Base-by-base conservation (phyloP, 2,113 vertebrate species). In the Cyphomyrus discorhynchus region DNA sequence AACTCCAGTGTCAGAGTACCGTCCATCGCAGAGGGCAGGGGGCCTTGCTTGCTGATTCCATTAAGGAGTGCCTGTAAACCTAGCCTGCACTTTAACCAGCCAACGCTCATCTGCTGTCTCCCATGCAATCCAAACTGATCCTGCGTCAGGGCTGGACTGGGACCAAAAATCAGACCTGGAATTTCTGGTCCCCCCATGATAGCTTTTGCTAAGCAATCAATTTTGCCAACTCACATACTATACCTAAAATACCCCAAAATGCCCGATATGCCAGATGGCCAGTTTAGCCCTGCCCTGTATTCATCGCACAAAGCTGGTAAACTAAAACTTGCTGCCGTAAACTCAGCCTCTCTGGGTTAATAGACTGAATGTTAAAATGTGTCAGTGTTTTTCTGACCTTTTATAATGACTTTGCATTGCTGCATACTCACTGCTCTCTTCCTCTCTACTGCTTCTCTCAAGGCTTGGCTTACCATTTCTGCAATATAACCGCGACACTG, bases 401-500 rank as follows among this genome's bases (percentile, higher is more conserved):
- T 47, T 39, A 19, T 35, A 24, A 21, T 90, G 52, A 66, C 35
- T 87, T 89, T 62, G 35, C 62, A 70, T 90, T 47, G 19, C 74
- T 52, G 91, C n/a, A 49, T 85, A 82, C 90, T 94, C 91, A 95
- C 50, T 89, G 90, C 77, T 93, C 83, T 92, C 86, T 53, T 87
- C 92, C 87, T 88, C 92, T 92, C 84, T 87, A 13, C 91, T 86
- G 82, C 90, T 89, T 27, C 56, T 88, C 56, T 62, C 21, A 92
- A 95, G 96, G 95, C 95, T 96, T 82, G 96, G 96, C 17, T 90
- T 95, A n/a, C 94, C 95, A 3, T 95, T 94, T 90, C 93, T 94
- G n/a, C 95, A 96, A 19, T 95, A 90, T 91, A 93, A 94, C 17
- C 84, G 89, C 66, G 92, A 94, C 90, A 91, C 27, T 90, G 5